These are phyloP conservation scores for Lutjanus argentimaculatus DNA, from an alignment of 2,797 vertebrate genomes.

Conservation along the genomic window DNA sequence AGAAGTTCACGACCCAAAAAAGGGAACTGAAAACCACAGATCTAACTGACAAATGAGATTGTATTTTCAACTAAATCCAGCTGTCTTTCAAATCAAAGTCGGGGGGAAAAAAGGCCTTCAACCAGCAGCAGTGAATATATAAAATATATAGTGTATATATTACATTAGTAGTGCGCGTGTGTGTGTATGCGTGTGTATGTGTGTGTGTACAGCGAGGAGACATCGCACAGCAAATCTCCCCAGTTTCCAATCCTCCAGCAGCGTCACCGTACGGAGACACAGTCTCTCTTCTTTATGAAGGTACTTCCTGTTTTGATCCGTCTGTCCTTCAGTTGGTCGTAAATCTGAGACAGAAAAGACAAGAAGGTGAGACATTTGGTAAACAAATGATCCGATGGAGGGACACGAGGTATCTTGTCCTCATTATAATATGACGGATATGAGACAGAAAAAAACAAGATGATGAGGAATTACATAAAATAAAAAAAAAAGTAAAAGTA, in stretches of 20 bases:
- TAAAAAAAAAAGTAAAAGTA: background rate
- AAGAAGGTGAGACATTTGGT: conserved; percentile 45
- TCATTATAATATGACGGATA: conserved; percentile 48
- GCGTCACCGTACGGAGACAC: conserved; percentile 61
- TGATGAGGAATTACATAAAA: background rate
- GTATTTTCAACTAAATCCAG: conserved; percentile 23
- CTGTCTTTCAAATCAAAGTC: background rate
- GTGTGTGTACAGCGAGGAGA: conserved; percentile 70
- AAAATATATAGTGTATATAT: conserved; percentile 71
- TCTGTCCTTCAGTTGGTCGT: conserved; percentile 65
- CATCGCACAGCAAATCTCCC: conserved; percentile 80
- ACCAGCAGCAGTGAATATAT: conserved; percentile 69
- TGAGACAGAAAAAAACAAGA: conserved; percentile 21
- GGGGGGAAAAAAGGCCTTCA: conserved; percentile 33
- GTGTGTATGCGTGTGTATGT: conserved; percentile 43
- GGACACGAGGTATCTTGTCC: background rate
- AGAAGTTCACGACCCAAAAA: background rate
- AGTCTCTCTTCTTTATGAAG: conserved; percentile 51
- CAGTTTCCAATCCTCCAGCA: conserved; percentile 56
- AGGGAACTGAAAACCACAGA: background rate
- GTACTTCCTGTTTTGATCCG: background rate
- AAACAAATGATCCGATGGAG: conserved; percentile 21
- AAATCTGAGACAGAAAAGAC: conserved; percentile 61
- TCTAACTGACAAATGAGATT: background rate
- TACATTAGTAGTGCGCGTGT: conserved; percentile 74